Evolutionary conservation across 2,113 vertebrate species (phyloP).

Genomic region (Puffinus mauretanicus): DNA sequence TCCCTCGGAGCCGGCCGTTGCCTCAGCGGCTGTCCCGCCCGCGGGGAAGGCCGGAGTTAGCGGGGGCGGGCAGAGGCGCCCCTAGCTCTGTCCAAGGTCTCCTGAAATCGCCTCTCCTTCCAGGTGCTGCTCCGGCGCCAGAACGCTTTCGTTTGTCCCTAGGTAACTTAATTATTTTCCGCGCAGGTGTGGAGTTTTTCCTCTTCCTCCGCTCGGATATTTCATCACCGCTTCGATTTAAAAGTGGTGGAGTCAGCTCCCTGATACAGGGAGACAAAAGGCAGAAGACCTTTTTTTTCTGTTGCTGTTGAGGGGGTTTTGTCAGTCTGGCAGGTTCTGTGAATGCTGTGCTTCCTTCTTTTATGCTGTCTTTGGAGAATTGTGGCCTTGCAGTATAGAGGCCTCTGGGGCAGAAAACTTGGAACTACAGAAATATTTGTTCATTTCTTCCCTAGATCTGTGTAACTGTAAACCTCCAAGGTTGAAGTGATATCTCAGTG

Average conservation of each 20-base stretch:
- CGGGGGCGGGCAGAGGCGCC: background rate
- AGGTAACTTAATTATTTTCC: background rate
- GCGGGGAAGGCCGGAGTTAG: background rate
- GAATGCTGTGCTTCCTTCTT: background rate
- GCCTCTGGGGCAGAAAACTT: background rate
- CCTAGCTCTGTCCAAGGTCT: background rate
- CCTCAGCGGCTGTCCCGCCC: background rate
- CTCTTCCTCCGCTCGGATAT: background rate
- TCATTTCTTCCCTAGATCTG: fast-evolving
- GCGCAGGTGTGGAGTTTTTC: background rate
- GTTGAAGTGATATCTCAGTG: background rate
- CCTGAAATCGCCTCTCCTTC: background rate
- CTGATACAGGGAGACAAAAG: background rate
- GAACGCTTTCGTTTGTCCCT: background rate
- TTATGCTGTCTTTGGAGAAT: background rate
- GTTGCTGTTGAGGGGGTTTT: background rate
- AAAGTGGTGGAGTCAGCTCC: background rate
- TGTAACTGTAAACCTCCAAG: background rate
- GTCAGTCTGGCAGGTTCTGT: background rate
- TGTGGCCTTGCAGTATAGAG: background rate
- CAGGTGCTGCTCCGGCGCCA: background rate
- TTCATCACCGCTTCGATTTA: background rate
- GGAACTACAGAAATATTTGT: background rate
- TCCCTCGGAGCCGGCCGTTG: background rate
- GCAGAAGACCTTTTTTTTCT: background rate